Base-by-base conservation (phyloP, 2,888 invertebrate species). In the Tiliacea aurago region DNA sequence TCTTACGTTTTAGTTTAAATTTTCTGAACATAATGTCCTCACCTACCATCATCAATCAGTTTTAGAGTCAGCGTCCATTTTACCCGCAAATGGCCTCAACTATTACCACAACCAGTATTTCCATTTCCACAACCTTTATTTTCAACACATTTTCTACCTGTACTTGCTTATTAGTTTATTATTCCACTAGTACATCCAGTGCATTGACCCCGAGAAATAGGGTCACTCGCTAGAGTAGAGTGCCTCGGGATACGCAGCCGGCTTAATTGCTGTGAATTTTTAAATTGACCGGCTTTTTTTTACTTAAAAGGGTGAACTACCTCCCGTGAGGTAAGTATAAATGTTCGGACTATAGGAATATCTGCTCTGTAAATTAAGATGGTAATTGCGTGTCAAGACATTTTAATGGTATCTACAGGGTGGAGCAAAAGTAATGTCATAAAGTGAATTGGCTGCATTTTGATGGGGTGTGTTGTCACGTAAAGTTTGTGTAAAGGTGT, bases 191-290 rank as follows among this genome's bases (percentile, higher is more conserved):
- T 70, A 71, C 58, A 55, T 41, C n/a, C 55, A 78, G 88, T 77
- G 78, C 85, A 85, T 66, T 86, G 86, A 87, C 78, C 88, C 56
- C 73, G 51, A 62, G 70, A 81, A 86, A 87, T 78, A 81, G 61
- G 88, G 87, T 86, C 86, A 82, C 68, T 78, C 71, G 62, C 74
- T 69, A 62, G 62, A 59, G 53, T 23, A 37, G 43, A 70, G 68
- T 72, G 63, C 69, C 61, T 59, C 66, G 62, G 59, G 63, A 71
- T 70, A 63, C 64, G 55, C 43, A 47, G 49, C 51, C 7, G 41
- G 55, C 55, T 62, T 84, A 84, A 83, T 83, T 83, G 73, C 61
- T 59, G 51, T 64, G 70, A 73, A 74, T 70, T 81, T 76, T 84
- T 70, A 73, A 82, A 73, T 71, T 73, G 63, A 61, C 59, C 65